Base-by-base conservation (phyloP, 2,797 vertebrate species). In the Natrix natrix region DNA sequence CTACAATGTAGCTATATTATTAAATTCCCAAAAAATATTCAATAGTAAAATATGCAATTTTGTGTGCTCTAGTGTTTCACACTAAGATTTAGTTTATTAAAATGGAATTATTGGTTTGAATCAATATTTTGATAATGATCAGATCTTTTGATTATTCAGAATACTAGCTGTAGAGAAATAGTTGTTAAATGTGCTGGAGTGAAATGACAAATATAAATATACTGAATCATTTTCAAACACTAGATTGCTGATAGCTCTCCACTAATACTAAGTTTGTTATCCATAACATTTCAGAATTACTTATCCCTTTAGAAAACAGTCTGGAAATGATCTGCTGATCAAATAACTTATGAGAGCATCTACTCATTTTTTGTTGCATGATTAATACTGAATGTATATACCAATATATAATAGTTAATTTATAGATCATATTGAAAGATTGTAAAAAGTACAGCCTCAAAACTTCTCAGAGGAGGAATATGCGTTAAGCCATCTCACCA, bases 1-100 rank as follows among this genome's bases (percentile, higher is more conserved):
- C 69, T 89, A 83, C 74, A 43, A 78, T 20, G 20, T 37, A 55
- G n/a, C 14, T 74, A 93, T 48, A n/a, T 90, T 59, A 89, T 24
- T 83, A 24, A n/a, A 59, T 88, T 59, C 26, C 14, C 11, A 91
- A 74, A 89, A 5, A 92, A 24, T 93, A 91, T 26, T 90, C n/a
- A 92, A 12, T 48, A 43, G 59, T 93, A 93, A 92, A 93, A 93
- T 8, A 86, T 26, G 55, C 1, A 48, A 66, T 60, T 0, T 56
- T 48, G 91, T 12, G 1, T 90, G 22, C 26, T 91, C 37, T 78
- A 5, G 26, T n/a, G 12, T 93, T 87, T 90, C 92, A 0, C 60
- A n/a, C 5, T 54, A 95, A 92, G 90, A 88, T 92, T 95, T 92
- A 91, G 20, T 95, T 95, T 90, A 97, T 94, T 94, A 92, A 95